Base-by-base conservation (phyloP, 1,140 invertebrate species). In the Vanessa atalanta region DNA sequence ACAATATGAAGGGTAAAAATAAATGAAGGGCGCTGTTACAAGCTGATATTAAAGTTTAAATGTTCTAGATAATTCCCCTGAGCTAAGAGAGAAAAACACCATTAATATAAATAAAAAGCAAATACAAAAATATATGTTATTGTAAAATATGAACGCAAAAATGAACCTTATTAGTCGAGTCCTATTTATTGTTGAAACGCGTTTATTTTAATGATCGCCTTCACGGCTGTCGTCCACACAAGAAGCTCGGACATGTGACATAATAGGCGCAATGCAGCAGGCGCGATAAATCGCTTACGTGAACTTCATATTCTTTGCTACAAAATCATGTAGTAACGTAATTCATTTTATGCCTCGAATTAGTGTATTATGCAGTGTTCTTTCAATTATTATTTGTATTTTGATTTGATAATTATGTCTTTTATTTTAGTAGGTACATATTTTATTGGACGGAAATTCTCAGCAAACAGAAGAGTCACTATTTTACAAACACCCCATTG, bases 231-330 rank as follows among this genome's bases (percentile, higher is more conserved):
- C 55, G 55, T 55, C 55, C 55, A 61, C 53, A 47, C 47, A 55
- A 70, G 55, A 70, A 23, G 68, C 67, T 69, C 26, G 23, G 61
- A 68, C 71, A 73, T 16, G 67, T 77, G 76, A 77, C 68, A 77
- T 77, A 77, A 77, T 60, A 70, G 47, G 76, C 76, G 76, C 76
- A 77, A 65, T 77, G 76, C 76, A 64, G 76, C 67, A 51, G 48
- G 65, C 55, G 47, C 69, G 74, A 53, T 76, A 72, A 72, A 72
- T 60, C 55, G 55, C 55, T 61, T 26, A 61, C 57, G 31, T 16
- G 14, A 31, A 61, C 13, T 37, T 37, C 57, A 61, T 15, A 37
- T 37, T 31, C 53, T 13, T 15, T 31, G 57, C 11, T 60, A 26
- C 23, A 13, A 23, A 13, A 14, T 60, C 9, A 61, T 12, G 26